Conservation (phyloP, 2,113 vertebrate genomes). For the Numida meleagris region DNA sequence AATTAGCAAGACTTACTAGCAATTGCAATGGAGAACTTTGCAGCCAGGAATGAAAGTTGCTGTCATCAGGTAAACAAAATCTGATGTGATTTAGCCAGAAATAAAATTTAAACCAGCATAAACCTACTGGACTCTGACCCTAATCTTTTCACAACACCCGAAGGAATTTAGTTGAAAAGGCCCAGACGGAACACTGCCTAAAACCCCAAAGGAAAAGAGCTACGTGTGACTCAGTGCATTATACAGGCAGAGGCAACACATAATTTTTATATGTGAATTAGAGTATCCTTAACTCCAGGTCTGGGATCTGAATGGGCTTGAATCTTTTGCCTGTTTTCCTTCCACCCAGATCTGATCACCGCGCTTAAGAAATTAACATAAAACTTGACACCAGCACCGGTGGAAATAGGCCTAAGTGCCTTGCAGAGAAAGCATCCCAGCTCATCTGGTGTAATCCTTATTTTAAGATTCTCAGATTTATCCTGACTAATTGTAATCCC, state of each 20-base stretch:
- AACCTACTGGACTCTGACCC: slow-evolving; percentile 59
- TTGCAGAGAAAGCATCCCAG: background rate
- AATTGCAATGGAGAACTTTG: slow-evolving; percentile 59
- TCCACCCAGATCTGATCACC: background rate
- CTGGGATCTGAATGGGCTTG: slow-evolving; percentile 6
- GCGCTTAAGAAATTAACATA: background rate
- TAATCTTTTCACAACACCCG: background rate
- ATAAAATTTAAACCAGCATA: slow-evolving; percentile 52
- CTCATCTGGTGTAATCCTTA: background rate
- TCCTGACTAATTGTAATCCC: slow-evolving; percentile 8
- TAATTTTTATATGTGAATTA: slow-evolving; percentile 46
- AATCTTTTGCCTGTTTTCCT: background rate
- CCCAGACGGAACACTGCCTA: slow-evolving; percentile 36
- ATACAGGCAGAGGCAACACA: slow-evolving; percentile 26
- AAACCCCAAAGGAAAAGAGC: slow-evolving; percentile 32
- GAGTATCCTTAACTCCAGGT: slow-evolving; percentile 28
- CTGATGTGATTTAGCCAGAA: slow-evolving; percentile 59
- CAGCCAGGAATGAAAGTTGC: slow-evolving; percentile 34
- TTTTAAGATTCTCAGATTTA: background rate
- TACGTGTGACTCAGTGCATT: slow-evolving; percentile 25
- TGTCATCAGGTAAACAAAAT: slow-evolving; percentile 71
- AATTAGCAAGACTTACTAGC: slow-evolving; percentile 67
- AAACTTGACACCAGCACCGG: background rate
- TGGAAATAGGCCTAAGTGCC: background rate
- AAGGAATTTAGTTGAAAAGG: slow-evolving; percentile 26